Percentiles rank a stretch among this genome's conserved stretches.
phyloP scores from a whole-genome alignment of 1,140 invertebrate species.

The Zaprionus taronus region DNA sequence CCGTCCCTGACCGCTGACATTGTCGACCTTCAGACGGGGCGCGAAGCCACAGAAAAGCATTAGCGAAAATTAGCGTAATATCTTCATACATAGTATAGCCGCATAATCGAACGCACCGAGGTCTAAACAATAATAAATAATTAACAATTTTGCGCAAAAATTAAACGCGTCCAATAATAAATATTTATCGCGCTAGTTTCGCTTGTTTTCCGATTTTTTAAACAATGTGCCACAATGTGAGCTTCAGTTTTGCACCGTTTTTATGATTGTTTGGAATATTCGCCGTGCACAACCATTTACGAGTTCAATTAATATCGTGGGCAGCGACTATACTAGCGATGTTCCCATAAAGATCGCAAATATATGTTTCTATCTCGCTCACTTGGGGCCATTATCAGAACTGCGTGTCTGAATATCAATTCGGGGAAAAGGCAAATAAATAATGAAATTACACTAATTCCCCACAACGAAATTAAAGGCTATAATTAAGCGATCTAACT shows the following conservation, averaged over 20 bases:
- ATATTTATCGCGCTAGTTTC: constrained; percentile 50
- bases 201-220: constrained; percentile 30
- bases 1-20: constrained; percentile 59
- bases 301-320: constrained; percentile 40
- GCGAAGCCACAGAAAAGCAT: constrained; percentile 36
- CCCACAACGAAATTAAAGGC: neutral
- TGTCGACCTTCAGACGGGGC: constrained; percentile 34
- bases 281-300: constrained; percentile 41
- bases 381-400: neutral
- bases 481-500: constrained; percentile 1
- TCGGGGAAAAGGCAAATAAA: constrained; percentile 4
- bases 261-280: constrained; percentile 41
- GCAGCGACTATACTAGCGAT: constrained; percentile 1
- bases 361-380: neutral
- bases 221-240: constrained; percentile 44
- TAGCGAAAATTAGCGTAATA: constrained; percentile 26
- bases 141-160: constrained; percentile 49
- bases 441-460: neutral
- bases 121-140: constrained; percentile 64
- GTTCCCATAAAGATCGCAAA: constrained; percentile 8
- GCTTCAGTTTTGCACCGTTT: constrained; percentile 32
- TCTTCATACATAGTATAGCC: neutral
- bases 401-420: neutral
- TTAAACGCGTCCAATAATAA: constrained; percentile 57
- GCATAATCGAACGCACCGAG: constrained; percentile 14